Conservation (phyloP, 2,113 vertebrate genomes). For the Tichodroma muraria region DNA sequence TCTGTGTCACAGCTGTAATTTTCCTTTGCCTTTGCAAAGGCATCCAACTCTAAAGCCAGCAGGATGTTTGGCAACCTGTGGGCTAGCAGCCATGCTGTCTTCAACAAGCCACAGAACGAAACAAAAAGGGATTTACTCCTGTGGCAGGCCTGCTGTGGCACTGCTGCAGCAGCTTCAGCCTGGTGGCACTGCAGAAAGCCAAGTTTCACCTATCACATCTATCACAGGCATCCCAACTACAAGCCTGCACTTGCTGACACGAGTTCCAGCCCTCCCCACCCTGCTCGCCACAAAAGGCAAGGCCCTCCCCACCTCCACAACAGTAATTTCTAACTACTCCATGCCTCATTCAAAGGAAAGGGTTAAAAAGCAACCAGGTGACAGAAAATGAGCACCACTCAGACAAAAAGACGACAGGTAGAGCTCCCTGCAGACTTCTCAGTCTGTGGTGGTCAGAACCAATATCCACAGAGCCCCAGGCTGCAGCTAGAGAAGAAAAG, state of each 20-base stretch:
- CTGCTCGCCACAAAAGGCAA: not conserved
- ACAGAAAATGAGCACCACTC: not conserved
- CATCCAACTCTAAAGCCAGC: not conserved
- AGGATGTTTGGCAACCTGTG: not conserved
- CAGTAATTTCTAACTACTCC: not conserved
- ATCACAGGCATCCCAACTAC: not conserved
- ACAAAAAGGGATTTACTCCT: not conserved
- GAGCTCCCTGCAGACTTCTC: not conserved
- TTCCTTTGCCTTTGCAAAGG: not conserved
- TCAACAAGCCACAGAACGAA: not conserved
- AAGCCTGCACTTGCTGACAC: not conserved
- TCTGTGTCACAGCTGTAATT: not conserved
- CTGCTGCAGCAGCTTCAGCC: not conserved
- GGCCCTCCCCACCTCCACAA: not conserved
- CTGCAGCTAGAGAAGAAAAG: not conserved
- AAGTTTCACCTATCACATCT: no score
- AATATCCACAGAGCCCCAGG: not conserved
- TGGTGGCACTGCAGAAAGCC: not conserved
- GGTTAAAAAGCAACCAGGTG: not conserved
- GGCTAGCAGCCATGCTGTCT: not conserved
- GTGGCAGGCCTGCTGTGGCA: not conserved
- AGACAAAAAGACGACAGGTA: not conserved
- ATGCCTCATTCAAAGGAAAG: not conserved
- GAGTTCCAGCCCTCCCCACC: not conserved
- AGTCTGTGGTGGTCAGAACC: not conserved